A percentile compares a stretch with the other conserved stretches of the same genome.
These are phyloP conservation scores for Lethenteron camtschaticum DNA, from an alignment of 2,113 vertebrate genomes.

Conservation along the genomic window DNA sequence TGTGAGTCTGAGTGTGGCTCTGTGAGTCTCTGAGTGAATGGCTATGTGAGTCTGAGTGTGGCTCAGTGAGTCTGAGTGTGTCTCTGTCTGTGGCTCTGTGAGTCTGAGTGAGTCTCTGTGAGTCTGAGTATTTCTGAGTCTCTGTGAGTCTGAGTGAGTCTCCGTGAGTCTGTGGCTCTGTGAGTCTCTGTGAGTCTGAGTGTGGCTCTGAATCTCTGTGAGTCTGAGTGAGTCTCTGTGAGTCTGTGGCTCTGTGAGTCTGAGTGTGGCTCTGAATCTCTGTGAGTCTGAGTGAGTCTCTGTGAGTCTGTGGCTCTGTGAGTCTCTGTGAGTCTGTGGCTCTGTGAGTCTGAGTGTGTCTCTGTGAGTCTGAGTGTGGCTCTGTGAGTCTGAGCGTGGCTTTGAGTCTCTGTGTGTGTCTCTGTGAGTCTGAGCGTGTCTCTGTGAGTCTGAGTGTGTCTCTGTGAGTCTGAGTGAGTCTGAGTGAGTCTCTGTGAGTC, in stretches of 20 bases:
- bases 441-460: neutral
- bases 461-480: neutral
- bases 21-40: neutral
- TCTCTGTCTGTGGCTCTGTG: neutral
- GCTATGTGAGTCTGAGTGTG: neutral
- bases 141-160: neutral
- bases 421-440: too few relatives aligned
- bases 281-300: neutral
- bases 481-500: neutral
- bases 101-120: neutral
- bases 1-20: neutral
- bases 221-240: too few relatives aligned
- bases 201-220: too few relatives aligned
- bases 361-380: neutral
- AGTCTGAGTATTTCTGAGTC: too few relatives aligned
- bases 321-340: too few relatives aligned
- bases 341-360: neutral
- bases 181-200: too few relatives aligned
- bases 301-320: too few relatives aligned
- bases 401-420: neutral
- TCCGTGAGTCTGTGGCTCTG: neutral
- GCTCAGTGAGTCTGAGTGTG: neutral
- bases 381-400: neutral
- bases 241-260: too few relatives aligned
- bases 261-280: too few relatives aligned